These are phyloP conservation scores for Uria aalge DNA, from an alignment of 2,113 vertebrate species.

Conservation along the genomic window DNA sequence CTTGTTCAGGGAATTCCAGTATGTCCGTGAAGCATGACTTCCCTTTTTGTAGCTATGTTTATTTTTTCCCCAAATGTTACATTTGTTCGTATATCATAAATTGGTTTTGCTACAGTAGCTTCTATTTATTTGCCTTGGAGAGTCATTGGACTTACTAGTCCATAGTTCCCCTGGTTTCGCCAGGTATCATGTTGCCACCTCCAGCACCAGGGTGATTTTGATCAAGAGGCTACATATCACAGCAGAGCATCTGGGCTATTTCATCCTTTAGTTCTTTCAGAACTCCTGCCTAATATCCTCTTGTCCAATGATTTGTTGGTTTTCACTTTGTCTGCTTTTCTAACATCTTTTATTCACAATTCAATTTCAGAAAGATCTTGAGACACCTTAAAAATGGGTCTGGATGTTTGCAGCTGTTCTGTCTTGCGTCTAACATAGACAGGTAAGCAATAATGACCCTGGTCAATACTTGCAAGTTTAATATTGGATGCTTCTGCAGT, in stretches of 20 bases:
- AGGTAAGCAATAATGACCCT: not conserved
- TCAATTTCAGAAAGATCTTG: not conserved
- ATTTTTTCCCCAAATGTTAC: not conserved
- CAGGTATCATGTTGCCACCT: not conserved
- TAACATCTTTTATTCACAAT: not conserved
- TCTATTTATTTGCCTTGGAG: not conserved
- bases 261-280: not conserved
- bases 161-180: not conserved
- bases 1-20: not conserved
- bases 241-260: not conserved
- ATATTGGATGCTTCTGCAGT: not conserved
- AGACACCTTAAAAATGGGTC: not conserved
- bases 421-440: not conserved
- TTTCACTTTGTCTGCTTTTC: not conserved
- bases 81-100: not conserved
- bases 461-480: not conserved
- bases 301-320: not conserved
- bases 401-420: not conserved
- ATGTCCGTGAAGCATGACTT: not conserved
- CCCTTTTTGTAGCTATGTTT: not conserved
- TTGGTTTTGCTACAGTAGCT: not conserved
- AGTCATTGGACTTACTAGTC: not conserved
- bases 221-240: not conserved
- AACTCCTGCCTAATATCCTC: not conserved
- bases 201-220: not conserved